Conservation (phyloP, 2,888 invertebrate genomes). For the Scaptomyza reducta region DNA sequence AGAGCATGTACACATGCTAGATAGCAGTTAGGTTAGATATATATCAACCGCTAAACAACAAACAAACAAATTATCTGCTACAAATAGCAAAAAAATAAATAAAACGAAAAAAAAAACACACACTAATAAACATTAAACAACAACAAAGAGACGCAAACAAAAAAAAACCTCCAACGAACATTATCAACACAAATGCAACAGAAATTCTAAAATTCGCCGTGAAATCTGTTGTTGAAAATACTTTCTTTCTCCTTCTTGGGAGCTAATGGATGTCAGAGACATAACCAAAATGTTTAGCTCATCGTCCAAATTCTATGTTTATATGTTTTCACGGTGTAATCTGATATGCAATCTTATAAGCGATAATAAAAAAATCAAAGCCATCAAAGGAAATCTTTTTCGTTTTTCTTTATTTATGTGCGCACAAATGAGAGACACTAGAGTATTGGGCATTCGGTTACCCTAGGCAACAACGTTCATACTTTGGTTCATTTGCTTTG, state of each 20-base stretch:
- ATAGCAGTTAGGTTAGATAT: too few species aligned
- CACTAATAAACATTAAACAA: neutral
- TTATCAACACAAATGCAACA: neutral
- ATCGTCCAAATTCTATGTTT: constrained; percentile 7
- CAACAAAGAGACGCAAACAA: neutral
- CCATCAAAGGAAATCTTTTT: neutral
- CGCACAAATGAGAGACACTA: neutral
- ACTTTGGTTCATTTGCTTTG: neutral
- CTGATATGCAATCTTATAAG: neutral
- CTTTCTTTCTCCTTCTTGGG: neutral
- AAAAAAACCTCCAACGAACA: neutral
- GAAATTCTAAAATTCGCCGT: constrained; percentile 35
- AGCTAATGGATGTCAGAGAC: constrained; percentile 3
- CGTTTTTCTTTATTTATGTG: neutral
- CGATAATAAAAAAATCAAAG: neutral
- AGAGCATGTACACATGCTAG: constrained; percentile 83
- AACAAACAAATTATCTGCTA: neutral
- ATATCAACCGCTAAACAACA: neutral
- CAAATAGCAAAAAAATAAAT: neutral
- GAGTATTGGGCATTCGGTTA: neutral
- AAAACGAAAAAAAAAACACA: neutral
- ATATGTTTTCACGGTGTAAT: neutral
- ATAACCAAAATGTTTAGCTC: constrained; percentile 15
- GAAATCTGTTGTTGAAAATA: constrained; percentile 11
- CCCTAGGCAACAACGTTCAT: neutral